Evolutionary conservation across 2,797 vertebrate species (phyloP).

Genomic region (Mormyrops boulengeri): DNA sequence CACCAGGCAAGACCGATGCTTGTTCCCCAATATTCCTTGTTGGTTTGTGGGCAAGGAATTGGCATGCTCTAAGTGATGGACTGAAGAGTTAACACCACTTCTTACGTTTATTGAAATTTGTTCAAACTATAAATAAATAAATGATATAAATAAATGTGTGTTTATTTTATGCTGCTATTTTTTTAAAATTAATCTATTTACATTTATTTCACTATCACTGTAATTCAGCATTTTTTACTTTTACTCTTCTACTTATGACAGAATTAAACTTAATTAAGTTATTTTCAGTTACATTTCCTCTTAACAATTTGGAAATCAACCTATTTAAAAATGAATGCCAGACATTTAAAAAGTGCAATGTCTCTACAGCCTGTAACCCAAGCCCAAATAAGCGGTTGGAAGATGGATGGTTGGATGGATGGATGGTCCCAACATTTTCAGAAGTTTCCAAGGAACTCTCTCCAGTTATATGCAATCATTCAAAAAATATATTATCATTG

Average conservation of each 20-base stretch:
- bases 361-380: background rate
- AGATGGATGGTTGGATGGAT: background rate
- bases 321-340: background rate
- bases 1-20: background rate
- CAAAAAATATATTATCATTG: background rate
- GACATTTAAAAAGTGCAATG: background rate
- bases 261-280: background rate
- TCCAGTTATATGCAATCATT: background rate
- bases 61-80: background rate
- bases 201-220: background rate
- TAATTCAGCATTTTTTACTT: background rate
- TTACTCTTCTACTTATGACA: background rate
- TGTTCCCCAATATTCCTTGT: background rate
- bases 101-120: background rate
- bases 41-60: background rate
- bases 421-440: background rate
- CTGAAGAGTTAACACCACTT: background rate
- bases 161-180: background rate
- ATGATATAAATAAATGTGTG: background rate
- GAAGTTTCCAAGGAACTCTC: background rate
- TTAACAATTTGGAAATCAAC: background rate
- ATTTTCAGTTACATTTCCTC: background rate
- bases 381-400: background rate
- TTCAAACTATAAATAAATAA: background rate
- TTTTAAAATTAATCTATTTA: background rate